phyloP scores from a whole-genome alignment of 2,113 vertebrate genomes.

The Silurus meridionalis region DNA sequence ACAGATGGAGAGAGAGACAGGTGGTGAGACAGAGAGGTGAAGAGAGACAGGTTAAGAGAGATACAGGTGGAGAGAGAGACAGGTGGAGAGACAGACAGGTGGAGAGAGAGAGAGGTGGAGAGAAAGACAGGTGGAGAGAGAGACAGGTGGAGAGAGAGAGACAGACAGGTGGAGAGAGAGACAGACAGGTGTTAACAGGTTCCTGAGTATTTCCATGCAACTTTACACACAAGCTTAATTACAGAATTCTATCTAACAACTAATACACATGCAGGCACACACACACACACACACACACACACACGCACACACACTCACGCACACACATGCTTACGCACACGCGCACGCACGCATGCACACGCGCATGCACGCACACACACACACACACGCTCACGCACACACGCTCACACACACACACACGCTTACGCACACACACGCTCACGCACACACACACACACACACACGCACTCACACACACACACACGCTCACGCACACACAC shows the following conservation, averaged over 20 bases:
- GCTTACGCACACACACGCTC: neutral
- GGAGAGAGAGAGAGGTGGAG: neutral
- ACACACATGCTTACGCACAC: too few relatives aligned
- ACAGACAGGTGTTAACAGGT: neutral
- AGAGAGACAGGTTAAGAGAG: neutral
- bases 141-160: too few relatives aligned
- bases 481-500: neutral
- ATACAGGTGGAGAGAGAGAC: neutral
- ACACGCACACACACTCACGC: too few relatives aligned
- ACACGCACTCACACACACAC: neutral
- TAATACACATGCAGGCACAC: too few relatives aligned
- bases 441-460: neutral
- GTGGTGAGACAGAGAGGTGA: neutral
- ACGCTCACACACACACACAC: neutral
- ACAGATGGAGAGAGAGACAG: neutral
- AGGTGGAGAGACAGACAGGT: neutral
- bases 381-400: neutral
- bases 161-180: neutral
- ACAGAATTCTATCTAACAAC: neutral
- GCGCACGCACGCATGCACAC: neutral
- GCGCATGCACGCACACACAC: neutral
- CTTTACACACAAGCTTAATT: neutral
- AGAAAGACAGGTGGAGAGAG: too few relatives aligned
- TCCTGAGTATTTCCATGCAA: neutral
- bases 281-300: too few relatives aligned